Conservation (phyloP, 2,797 vertebrate genomes). For the Pipistrellus kuhlii region DNA sequence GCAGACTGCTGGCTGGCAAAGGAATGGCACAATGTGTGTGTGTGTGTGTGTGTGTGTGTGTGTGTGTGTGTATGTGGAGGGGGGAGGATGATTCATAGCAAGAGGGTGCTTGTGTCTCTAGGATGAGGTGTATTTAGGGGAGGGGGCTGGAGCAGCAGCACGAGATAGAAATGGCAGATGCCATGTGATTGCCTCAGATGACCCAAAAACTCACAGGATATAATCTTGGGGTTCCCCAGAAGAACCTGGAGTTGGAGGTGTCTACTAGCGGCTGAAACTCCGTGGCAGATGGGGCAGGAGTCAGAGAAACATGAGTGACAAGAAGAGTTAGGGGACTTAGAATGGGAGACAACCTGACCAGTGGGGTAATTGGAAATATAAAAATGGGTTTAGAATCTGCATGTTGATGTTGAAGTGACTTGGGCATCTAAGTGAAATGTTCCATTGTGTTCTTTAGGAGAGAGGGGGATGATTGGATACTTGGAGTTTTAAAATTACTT, state of each 20-base stretch:
- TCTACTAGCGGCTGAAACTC: neutral
- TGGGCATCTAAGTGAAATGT: neutral
- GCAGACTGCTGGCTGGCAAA: neutral
- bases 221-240: neutral
- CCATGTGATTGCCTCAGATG: too few species aligned
- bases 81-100: neutral
- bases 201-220: neutral
- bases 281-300: neutral
- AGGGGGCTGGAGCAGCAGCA: neutral
- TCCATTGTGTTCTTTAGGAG: neutral
- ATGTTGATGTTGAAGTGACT: constrained; percentile 17
- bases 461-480: neutral
- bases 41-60: too few species aligned
- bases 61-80: too few species aligned
- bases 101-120: neutral
- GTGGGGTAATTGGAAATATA: neutral
- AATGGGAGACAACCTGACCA: neutral
- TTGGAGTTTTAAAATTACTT: constrained; percentile 7
- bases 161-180: neutral
- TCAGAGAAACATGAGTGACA: neutral
- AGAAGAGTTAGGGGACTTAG: neutral
- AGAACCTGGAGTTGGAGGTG: neutral
- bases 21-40: rapidly evolving
- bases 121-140: neutral
- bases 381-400: neutral